These are phyloP conservation scores for Anthophora plumipes DNA, from an alignment of 2,888 invertebrate genomes.

Conservation along the genomic window DNA sequence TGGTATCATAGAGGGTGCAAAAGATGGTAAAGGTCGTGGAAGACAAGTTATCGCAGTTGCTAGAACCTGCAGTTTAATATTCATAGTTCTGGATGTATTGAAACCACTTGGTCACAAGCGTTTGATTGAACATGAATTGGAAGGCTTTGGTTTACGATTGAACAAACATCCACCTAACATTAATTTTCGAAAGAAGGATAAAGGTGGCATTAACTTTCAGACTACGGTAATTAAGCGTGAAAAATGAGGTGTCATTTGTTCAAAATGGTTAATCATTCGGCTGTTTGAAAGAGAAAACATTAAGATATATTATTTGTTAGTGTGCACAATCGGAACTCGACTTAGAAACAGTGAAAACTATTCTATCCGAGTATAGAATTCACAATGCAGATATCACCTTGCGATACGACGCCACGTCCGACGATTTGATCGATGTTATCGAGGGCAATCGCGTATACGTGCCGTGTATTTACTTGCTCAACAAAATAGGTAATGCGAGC, in stretches of 20 bases:
- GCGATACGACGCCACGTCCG: slow-evolving; percentile 97
- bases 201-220: slow-evolving; percentile 99
- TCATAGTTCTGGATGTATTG: slow-evolving; percentile 98
- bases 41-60: slow-evolving; percentile 99
- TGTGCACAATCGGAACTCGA: slow-evolving; percentile 97
- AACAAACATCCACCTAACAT: slow-evolving; percentile 99
- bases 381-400: slow-evolving; percentile 99
- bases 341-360: slow-evolving; percentile 96
- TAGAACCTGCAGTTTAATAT: slow-evolving; percentile 98
- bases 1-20: slow-evolving; percentile 99
- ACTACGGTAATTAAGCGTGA: slow-evolving; percentile 90
- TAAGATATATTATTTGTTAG: slow-evolving; percentile 81
- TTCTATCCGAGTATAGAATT: slow-evolving; percentile 98
- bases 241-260: slow-evolving; percentile 31
- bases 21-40: slow-evolving; percentile 99
- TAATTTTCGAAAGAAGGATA: slow-evolving; percentile 97
- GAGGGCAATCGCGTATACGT: slow-evolving; percentile 99
- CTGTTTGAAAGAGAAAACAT: slow-evolving; percentile 23
- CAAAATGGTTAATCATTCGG: slow-evolving; percentile 3
- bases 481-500: slow-evolving; percentile 93
- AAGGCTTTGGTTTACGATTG: slow-evolving; percentile 98
- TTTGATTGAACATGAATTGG: slow-evolving; percentile 98
- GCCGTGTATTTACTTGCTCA: slow-evolving; percentile 99
- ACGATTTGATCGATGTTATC: slow-evolving; percentile 99
- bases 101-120: slow-evolving; percentile 99